A percentile compares a stretch with the other conserved stretches of the same genome.
These are phyloP conservation scores for Dinothrombium tinctorium DNA, from an alignment of 1,140 invertebrate genomes.

Conservation along the genomic window DNA sequence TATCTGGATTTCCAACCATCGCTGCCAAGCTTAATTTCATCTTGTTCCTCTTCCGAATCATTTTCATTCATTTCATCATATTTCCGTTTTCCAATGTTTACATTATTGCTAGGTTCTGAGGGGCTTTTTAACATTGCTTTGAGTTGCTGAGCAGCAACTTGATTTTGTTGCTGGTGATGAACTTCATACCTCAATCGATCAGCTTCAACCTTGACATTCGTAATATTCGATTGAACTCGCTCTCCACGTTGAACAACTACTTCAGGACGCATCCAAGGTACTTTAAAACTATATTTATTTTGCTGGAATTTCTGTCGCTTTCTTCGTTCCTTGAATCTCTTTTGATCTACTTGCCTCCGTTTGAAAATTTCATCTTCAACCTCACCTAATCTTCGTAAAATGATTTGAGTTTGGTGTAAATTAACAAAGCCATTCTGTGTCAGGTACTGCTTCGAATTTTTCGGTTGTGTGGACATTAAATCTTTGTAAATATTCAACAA, in stretches of 20 bases:
- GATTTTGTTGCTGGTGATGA: too few relatives aligned
- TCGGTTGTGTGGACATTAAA: not conserved
- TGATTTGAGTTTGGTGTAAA: conserved; percentile 71
- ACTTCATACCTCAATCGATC: not conserved
- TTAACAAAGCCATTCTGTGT: conserved; percentile 84
- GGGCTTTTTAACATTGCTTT: not conserved
- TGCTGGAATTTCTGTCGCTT: not conserved
- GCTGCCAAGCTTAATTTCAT: conserved; percentile 88
- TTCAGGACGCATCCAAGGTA: not conserved
- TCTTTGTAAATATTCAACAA: conserved; percentile 85
- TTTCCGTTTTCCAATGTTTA: too few relatives aligned
- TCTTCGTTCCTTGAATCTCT: conserved; percentile 33
- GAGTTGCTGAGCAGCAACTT: not conserved
- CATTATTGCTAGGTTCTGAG: too few relatives aligned
- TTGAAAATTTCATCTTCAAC: conserved; percentile 96
- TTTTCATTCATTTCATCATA: conserved; percentile 21
- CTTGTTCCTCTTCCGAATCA: conserved; percentile 54
- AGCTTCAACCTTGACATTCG: not conserved
- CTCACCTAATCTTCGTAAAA: conserved; percentile 57
- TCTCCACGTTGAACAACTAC: not conserved
- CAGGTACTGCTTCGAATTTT: conserved; percentile 33
- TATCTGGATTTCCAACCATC: conserved; percentile 92
- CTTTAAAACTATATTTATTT: not conserved
- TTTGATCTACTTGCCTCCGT: conserved; percentile 58
- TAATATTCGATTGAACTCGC: not conserved